A percentile compares a stretch with the other conserved stretches of the same genome.
Evolutionary conservation across 2,113 vertebrate genomes (phyloP).

Genomic region (Crotophaga sulcirostris): DNA sequence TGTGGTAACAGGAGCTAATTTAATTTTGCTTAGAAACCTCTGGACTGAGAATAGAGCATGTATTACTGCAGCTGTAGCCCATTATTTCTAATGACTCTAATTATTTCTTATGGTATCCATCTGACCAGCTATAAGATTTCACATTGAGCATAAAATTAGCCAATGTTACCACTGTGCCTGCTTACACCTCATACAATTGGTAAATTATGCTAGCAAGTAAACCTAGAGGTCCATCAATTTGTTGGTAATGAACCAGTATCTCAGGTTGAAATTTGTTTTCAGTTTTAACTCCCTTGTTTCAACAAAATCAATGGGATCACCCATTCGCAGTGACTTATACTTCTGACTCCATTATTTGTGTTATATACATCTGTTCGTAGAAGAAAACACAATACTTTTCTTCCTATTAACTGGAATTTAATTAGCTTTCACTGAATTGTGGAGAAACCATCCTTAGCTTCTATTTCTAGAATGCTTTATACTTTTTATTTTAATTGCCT

Average conservation of each 20-base stretch:
- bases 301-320: constrained; percentile 19
- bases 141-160: constrained; percentile 62
- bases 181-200: constrained; percentile 37
- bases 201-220: constrained; percentile 51
- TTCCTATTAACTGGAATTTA: neutral
- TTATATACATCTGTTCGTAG: neutral
- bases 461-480: neutral
- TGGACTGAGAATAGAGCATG: constrained; percentile 39
- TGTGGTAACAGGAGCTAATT: constrained; percentile 48
- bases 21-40: constrained; percentile 52
- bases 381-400: neutral
- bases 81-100: constrained; percentile 67
- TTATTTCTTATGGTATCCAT: constrained; percentile 67
- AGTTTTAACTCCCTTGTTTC: neutral
- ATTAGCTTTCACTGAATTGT: constrained; percentile 14
- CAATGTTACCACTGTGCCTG: constrained; percentile 30
- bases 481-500: neutral
- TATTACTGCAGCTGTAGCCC: constrained; percentile 54
- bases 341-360: constrained; percentile 6
- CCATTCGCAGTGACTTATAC: neutral
- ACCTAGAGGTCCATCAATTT: constrained; percentile 46
- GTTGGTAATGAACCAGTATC: constrained; percentile 23
- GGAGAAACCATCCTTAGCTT: neutral
- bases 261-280: constrained; percentile 29
- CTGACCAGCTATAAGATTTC: constrained; percentile 57